These are phyloP conservation scores for Pangasius krempfi DNA, from an alignment of 2,797 vertebrate species.

Conservation along the genomic window DNA sequence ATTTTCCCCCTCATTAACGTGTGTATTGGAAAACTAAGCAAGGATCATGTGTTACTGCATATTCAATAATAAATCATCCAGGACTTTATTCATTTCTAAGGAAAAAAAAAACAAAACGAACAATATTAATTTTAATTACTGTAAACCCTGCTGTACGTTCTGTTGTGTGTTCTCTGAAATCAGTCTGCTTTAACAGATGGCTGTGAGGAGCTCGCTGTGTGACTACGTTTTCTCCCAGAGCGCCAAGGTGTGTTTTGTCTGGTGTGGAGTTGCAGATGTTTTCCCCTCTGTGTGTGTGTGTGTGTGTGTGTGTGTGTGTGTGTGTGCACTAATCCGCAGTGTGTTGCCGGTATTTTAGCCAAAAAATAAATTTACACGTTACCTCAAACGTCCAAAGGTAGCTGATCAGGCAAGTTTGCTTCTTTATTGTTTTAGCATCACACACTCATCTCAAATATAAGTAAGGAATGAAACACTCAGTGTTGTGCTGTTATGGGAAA, in stretches of 20 bases:
- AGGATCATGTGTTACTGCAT: neutral
- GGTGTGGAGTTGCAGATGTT: constrained; percentile 41
- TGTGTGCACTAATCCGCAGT: neutral
- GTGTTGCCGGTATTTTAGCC: neutral
- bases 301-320: constrained; percentile 13
- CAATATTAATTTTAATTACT: neutral
- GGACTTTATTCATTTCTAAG: neutral
- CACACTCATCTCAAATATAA: neutral
- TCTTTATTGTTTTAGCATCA: neutral
- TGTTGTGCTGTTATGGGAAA: neutral
- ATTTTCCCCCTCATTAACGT: neutral
- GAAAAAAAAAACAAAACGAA: neutral
- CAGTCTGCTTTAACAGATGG: constrained; percentile 29
- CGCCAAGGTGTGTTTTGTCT: constrained; percentile 30
- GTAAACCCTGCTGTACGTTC: neutral
- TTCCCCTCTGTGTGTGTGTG: constrained; percentile 23
- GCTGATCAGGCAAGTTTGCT: neutral
- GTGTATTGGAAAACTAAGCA: neutral
- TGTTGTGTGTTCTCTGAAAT: neutral
- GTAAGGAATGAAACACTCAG: neutral
- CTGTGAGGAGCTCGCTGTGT: constrained; percentile 11
- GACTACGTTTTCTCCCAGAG: constrained; percentile 8
- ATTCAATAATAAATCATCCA: neutral
- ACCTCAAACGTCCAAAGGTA: neutral
- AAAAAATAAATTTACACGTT: neutral